A percentile compares a stretch with the other conserved stretches of the same genome.
Evolutionary conservation across 2,888 invertebrate species (phyloP).

Genomic region (Ormia ochracea): DNA sequence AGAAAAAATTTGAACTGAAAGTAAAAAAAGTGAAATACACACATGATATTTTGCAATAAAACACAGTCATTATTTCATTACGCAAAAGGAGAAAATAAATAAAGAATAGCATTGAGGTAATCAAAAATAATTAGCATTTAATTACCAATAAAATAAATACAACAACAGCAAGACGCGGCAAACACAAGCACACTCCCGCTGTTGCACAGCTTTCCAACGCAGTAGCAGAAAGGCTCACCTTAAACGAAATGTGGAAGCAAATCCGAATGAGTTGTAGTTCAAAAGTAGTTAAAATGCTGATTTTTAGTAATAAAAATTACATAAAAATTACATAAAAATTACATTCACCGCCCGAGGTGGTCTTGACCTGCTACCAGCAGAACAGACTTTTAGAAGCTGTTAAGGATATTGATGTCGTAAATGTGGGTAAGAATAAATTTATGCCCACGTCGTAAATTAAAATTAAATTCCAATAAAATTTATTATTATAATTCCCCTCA

Average conservation of each 20-base stretch:
- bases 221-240: slow-evolving; percentile 21
- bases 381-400: neutral
- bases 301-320: neutral
- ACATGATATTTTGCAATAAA: slow-evolving; percentile 41
- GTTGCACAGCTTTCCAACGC: slow-evolving; percentile 7
- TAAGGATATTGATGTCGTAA: neutral
- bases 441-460: slow-evolving; percentile 61
- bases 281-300: neutral
- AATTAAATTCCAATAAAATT: slow-evolving; percentile 65
- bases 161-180: neutral
- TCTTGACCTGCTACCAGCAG: neutral
- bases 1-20: slow-evolving; percentile 7
- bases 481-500: neutral
- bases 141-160: slow-evolving; percentile 56
- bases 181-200: slow-evolving; percentile 39
- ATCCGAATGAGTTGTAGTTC: neutral
- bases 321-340: slow-evolving; percentile 50
- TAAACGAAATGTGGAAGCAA: neutral
- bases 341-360: slow-evolving; percentile 30
- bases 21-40: neutral
- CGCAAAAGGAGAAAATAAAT: neutral
- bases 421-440: slow-evolving; percentile 39
- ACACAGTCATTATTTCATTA: slow-evolving; percentile 18
- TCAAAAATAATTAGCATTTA: slow-evolving; percentile 59
- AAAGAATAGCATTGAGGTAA: slow-evolving; percentile 25